phyloP scores from a whole-genome alignment of 2,113 vertebrate genomes.

The Platycercus adscitus region DNA sequence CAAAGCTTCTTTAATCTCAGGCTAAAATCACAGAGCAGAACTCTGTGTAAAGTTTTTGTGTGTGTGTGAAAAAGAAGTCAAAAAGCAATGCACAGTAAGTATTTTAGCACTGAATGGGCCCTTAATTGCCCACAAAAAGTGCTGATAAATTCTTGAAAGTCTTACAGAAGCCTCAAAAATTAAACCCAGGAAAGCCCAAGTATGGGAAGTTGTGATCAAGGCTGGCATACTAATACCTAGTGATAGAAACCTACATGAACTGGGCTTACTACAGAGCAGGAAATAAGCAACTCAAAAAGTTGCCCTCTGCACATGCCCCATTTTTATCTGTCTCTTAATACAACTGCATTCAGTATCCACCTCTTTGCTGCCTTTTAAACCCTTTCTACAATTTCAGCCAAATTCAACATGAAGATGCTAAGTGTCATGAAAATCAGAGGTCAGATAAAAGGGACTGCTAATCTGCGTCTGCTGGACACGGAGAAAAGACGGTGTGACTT shows the following conservation, averaged over 20 bases:
- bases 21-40: neutral
- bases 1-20: neutral
- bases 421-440: accelerated
- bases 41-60: neutral
- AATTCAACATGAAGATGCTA: neutral
- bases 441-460: neutral
- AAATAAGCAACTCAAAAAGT: neutral
- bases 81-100: neutral
- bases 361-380: neutral
- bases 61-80: neutral
- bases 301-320: accelerated
- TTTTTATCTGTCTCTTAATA: neutral
- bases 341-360: neutral
- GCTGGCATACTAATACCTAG: neutral
- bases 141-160: neutral
- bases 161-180: neutral
- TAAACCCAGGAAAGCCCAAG: neutral
- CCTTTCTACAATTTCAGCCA: neutral
- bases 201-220: neutral
- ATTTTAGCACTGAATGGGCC: neutral
- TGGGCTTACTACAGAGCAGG: neutral
- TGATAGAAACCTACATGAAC: neutral
- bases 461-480: neutral
- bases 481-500: neutral
- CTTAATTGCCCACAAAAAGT: neutral